Base-by-base conservation (phyloP, 2,113 vertebrate species). In the Camelus dromedarius region DNA sequence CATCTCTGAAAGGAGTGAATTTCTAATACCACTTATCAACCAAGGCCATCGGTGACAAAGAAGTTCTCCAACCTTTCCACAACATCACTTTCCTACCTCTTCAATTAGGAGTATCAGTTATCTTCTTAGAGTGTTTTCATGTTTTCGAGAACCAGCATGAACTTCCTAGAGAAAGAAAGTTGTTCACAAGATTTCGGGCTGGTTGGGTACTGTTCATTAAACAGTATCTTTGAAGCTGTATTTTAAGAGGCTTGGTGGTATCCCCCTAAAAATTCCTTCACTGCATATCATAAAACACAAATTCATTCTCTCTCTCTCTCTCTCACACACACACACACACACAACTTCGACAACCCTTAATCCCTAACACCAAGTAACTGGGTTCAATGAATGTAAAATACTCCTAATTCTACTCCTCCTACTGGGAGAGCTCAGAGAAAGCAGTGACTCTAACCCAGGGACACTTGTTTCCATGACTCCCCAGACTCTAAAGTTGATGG, bases 91-190 rank as follows among this genome's bases (percentile, higher is more conserved):
- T 35, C 24, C 52, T 15, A 48, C 9, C n/a, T 54, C 12, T 85
- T 26, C 77, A 46, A 69, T 42, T 72, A 62, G 22, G 54, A 20
- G 66, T 32, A 66, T 20, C 52, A 95, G 42, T 69, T 69, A 72
- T 30, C 38, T 67, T 75, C 66, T 91, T 24, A 52, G 5, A 75
- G 16, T 35, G 35, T 76, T 73, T 73, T 69, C 64, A 85, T n/a
- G 11, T 58, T 85, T 95, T 72, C 48, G 32, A 86, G 72, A 84
- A 86, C 19, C 19, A 93, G 26, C 24, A 72, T 69, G 52, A 96
- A 94, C 38, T 93, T 95, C 38, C 26, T 38, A 46, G 42, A 93
- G 38, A 38, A 46, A 94, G 91, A 84, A 28, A 73, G 54, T 76
- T 67, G 15, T 52, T 67, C 32, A 46, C 19, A 81, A 60, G 48